Conservation (phyloP, 2,888 invertebrate genomes). For the Chymomyza procnemis region DNA sequence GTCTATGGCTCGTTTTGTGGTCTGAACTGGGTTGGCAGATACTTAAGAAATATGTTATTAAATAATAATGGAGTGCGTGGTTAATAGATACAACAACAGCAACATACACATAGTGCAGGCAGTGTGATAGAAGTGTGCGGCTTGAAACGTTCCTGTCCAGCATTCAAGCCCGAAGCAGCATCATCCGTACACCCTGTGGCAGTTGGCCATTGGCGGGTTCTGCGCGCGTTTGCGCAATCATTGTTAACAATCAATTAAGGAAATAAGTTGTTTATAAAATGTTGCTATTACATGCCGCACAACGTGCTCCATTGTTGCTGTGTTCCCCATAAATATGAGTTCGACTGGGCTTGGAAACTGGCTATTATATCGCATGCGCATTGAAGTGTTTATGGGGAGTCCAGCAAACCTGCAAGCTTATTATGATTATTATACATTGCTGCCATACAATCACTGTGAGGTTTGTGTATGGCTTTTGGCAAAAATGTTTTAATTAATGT, state of each 20-base stretch:
- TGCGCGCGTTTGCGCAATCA: constrained; percentile 55
- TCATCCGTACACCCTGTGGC: constrained; percentile 46
- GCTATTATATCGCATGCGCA: background rate
- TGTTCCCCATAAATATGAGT: constrained; percentile 56
- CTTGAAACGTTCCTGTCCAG: constrained; percentile 15
- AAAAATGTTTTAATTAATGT: constrained; percentile 69
- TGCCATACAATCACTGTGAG: constrained; percentile 33
- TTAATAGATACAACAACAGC: constrained; percentile 70
- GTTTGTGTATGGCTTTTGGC: constrained; percentile 34
- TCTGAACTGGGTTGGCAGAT: constrained; percentile 76
- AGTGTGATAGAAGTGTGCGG: constrained; percentile 41
- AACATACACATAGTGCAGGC: constrained; percentile 19
- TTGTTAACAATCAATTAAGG: constrained; percentile 77
- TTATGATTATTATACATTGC: background rate
- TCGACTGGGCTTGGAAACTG: constrained; percentile 22
- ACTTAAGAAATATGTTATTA: constrained; percentile 77
- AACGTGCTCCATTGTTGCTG: constrained; percentile 14
- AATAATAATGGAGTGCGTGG: constrained; percentile 77
- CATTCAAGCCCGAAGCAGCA: constrained; percentile 10
- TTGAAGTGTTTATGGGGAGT: constrained; percentile 1
- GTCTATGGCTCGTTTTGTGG: constrained; percentile 63
- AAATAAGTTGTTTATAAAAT: constrained; percentile 76
- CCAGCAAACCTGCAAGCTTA: background rate
- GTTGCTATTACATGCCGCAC: constrained; percentile 67
- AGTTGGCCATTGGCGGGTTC: background rate